Conservation (phyloP, 2,797 vertebrate genomes). For the Luscinia luscinia region DNA sequence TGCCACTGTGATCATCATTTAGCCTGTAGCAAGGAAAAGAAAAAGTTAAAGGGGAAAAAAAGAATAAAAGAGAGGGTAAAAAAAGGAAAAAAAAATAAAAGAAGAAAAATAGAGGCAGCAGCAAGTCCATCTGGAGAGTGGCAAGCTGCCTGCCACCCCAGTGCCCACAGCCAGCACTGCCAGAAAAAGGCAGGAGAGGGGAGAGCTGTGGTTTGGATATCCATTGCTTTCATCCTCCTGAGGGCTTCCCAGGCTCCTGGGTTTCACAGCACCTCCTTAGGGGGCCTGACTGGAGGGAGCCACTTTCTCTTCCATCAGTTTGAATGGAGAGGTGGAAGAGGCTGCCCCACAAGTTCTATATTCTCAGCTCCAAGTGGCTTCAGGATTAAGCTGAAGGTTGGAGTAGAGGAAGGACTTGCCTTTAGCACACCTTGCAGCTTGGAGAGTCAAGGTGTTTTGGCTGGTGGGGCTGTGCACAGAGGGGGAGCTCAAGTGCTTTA, state of each 20-base stretch:
- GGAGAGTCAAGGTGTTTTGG: not conserved
- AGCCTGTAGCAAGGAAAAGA: not conserved
- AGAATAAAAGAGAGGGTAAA: not conserved
- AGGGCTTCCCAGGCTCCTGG: not conserved
- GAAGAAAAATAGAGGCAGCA: not conserved
- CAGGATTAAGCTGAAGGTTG: not conserved
- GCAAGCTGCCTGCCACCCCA: constrained; percentile 25
- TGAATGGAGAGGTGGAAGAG: not conserved
- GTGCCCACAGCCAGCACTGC: not conserved
- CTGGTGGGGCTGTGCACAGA: not conserved
- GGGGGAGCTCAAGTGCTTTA: not conserved
- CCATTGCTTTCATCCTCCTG: accelerated
- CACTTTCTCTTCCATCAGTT: accelerated
- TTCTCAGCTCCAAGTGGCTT: not conserved
- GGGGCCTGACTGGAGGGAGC: not conserved
- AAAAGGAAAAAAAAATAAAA: too few relatives aligned
- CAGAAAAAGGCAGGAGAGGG: not conserved
- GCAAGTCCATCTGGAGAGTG: constrained; percentile 59
- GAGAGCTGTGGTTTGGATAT: not conserved
- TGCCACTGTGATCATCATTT: not conserved
- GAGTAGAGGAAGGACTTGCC: not conserved
- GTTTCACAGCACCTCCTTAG: accelerated
- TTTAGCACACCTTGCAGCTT: not conserved
- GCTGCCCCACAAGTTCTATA: not conserved
- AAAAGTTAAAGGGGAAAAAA: not conserved